Base-by-base conservation (phyloP, 2,888 invertebrate species). In the Drosophila lacicola region DNA sequence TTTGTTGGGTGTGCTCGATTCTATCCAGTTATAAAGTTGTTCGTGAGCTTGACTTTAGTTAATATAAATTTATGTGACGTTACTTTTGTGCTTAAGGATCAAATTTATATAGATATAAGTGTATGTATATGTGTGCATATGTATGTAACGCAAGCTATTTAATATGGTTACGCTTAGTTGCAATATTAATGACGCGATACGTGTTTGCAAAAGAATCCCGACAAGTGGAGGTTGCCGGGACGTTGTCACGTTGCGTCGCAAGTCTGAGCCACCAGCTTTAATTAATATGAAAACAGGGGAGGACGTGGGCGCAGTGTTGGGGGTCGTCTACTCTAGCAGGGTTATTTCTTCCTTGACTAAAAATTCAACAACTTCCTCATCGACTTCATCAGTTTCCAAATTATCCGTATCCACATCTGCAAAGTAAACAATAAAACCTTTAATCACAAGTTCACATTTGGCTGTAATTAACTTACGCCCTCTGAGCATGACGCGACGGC, bases 281-380 rank as follows among this genome's bases (percentile, higher is more conserved):
- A 63, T 44, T 34, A 8, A 33, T 56, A 51, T 58, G 51, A 55
- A 50, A 47, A 63, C 56, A 29, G 50, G 54, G 21, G 33, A 42
- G 13, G 42, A 29, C 29, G 56, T 46, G 44, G 51, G n/a, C 33
- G 55, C 45, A 25, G 19, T 36, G 3, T n/a, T 6, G 74, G 90
- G 75, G 73, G 80, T 82, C 77, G 89, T 86, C 83, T 96, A 96
- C 94, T 97, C 97, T 91, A 97, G 94, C 83, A 95, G 93, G 19
- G 95, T 96, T 90, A 95, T 95, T 95, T 98, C 98, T 94, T 98
- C 98, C 94, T 98, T 98, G 92, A 98, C 95, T 94, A 99, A 97
- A 96, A 98, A 98, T 96, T 99, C 98, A 90, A 99, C 96, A 91
- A 96, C 94, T 94, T 99, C 98, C 92, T 98, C 98, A 92, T 98